Evolutionary conservation across 2,113 vertebrate genomes (phyloP).

Genomic region (Calidris pugnax): DNA sequence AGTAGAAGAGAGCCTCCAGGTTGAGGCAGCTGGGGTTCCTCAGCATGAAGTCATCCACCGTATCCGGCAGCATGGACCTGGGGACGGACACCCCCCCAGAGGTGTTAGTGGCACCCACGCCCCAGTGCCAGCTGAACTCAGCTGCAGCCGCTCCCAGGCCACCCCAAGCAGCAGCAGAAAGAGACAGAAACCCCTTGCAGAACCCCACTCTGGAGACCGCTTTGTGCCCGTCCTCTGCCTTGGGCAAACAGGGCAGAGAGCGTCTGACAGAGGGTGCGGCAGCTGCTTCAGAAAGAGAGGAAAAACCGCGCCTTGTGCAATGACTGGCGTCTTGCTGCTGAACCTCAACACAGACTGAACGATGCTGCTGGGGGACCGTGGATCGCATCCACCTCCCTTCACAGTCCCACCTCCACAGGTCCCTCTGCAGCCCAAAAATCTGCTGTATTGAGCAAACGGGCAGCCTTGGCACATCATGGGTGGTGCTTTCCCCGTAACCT

Average conservation of each 20-base stretch:
- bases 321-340: neutral
- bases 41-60: constrained; percentile 74
- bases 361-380: neutral
- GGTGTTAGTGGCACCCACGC: rapidly evolving
- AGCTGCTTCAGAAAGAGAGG: neutral
- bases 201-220: neutral
- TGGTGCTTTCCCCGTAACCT: neutral
- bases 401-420: neutral
- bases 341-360: rapidly evolving
- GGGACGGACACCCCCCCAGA: neutral
- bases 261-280: rapidly evolving
- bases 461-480: rapidly evolving
- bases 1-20: constrained; percentile 81
- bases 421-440: neutral
- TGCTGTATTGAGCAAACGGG: neutral
- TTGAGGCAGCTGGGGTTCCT: constrained; percentile 67
- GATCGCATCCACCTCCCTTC: neutral
- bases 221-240: neutral
- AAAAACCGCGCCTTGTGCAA: rapidly evolving
- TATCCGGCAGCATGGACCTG: constrained; percentile 82
- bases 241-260: neutral
- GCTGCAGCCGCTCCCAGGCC: neutral
- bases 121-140: neutral
- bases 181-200: neutral
- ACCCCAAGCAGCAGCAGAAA: neutral